These are phyloP conservation scores for Bothrops alternatus DNA, from an alignment of 2,797 vertebrate species.

Conservation along the genomic window DNA sequence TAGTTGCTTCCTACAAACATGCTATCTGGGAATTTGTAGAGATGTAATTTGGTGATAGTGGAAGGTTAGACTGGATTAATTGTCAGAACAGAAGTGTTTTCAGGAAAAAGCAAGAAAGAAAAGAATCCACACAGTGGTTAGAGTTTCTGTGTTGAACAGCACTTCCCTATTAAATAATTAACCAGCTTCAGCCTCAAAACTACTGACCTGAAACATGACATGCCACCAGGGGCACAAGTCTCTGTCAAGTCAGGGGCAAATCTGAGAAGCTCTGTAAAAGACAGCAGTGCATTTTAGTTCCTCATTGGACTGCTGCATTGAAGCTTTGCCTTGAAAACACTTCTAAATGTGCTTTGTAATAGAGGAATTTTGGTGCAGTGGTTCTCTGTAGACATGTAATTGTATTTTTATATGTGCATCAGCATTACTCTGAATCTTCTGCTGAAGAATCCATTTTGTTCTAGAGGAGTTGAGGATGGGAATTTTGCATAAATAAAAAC, in stretches of 20 bases:
- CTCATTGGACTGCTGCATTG: neutral
- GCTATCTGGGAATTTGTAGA: neutral
- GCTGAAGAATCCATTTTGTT: neutral
- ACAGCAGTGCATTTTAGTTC: neutral
- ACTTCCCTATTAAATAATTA: constrained; percentile 35
- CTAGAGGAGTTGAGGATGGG: neutral
- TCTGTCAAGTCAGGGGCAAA: constrained; percentile 26
- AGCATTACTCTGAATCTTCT: neutral
- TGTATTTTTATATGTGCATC: neutral
- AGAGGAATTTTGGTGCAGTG: neutral
- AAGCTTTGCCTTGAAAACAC: constrained; percentile 4
- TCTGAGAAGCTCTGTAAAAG: constrained; percentile 12
- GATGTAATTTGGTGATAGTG: neutral
- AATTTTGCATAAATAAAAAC: neutral
- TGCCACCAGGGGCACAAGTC: constrained; percentile 31
- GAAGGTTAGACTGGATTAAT: neutral
- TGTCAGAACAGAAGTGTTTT: neutral
- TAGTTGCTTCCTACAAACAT: neutral
- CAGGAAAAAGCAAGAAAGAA: neutral
- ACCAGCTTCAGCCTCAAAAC: constrained; percentile 17
- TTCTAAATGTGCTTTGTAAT: neutral
- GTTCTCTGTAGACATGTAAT: neutral
- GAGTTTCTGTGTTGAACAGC: constrained; percentile 31
- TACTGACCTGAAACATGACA: constrained; percentile 39
- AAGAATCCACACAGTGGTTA: constrained; percentile 19